Base-by-base conservation (phyloP, 2,888 invertebrate species). In the Tromatobia lineatoria region DNA sequence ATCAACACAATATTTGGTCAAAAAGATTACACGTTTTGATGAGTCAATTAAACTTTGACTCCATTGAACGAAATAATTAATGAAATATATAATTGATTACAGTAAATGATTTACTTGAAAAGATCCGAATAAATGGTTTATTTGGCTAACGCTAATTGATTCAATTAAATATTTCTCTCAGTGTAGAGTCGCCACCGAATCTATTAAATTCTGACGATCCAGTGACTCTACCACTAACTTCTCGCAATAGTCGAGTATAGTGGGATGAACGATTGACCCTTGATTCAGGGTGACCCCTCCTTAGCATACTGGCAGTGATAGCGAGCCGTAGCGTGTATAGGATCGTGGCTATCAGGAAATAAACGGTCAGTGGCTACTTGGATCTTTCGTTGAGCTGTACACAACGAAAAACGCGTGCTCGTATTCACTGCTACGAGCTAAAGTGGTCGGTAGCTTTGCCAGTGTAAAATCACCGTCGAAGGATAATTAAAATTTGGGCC, bases 211-310 rank as follows among this genome's bases (percentile, higher is more conserved):
- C 20, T 23, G 64, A 54, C 29, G 69, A 75, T 75, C 42, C 67
- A 23, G 18, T 20, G 74, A 70, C 59, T n/a, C n/a, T 42, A 70
- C 23, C 25, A 25, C 23, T 25, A 50, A 78, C 64, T 75, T 79
- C 42, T 80, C 59, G 59, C 82, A 84, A 83, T 71, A 54, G 29
- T 52, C 13, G 67, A 74, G 64, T n/a, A 69, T 57, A 47, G 67
- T 70, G 76, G 79, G 76, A 82, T 76, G 57, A 67, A 67, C 47
- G 77, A 29, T 66, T 87, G 86, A 85, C 87, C 87, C 86, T 83
- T 86, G 86, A 85, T 83, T 83, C 77, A 47, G 79, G 29, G 77
- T 85, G 82, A 85, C 82, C 85, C 83, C 81, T 76, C 76, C 77
- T 75, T 66, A 50, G 34, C 59, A 64, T 61, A 66, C 69, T 18